phyloP scores from a whole-genome alignment of 1,140 invertebrate genomes.

The Euwallacea similis region DNA sequence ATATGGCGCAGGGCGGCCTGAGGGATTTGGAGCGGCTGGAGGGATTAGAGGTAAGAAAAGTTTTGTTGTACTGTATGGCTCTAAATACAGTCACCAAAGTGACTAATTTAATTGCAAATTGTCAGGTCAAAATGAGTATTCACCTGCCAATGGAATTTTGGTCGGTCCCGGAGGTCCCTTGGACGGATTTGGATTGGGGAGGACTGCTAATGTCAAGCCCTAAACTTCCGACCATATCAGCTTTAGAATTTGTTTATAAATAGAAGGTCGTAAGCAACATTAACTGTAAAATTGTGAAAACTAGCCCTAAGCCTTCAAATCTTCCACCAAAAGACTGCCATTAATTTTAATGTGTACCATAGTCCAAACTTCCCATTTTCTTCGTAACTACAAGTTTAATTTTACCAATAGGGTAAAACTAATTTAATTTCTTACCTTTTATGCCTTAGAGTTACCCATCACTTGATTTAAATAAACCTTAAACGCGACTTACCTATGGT shows the following conservation, averaged over 20 bases:
- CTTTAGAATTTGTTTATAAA: too few relatives aligned
- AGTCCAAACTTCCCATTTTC: too few relatives aligned
- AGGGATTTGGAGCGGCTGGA: background rate
- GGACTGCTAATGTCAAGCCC: constrained; percentile 15
- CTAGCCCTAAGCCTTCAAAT: too few relatives aligned
- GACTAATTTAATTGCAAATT: background rate
- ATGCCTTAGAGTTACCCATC: background rate
- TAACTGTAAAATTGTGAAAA: too few relatives aligned
- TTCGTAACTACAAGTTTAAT: too few relatives aligned
- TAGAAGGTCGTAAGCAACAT: too few relatives aligned
- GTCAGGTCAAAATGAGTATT: constrained; percentile 36
- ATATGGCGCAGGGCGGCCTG: background rate
- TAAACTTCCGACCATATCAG: too few relatives aligned
- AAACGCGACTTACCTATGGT: constrained; percentile 77
- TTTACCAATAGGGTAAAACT: too few relatives aligned
- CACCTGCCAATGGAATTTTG: constrained; percentile 44
- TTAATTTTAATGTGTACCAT: too few relatives aligned
- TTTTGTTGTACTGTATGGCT: background rate
- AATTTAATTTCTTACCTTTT: too few relatives aligned
- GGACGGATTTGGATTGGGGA: constrained; percentile 29
- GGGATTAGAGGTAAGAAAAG: background rate
- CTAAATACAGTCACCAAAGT: background rate
- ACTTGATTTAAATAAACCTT: background rate
- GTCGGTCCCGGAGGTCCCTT: constrained; percentile 49
- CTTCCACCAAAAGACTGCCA: too few relatives aligned